Conservation (phyloP, 2,113 vertebrate genomes). For the Epinephelus fuscoguttatus region DNA sequence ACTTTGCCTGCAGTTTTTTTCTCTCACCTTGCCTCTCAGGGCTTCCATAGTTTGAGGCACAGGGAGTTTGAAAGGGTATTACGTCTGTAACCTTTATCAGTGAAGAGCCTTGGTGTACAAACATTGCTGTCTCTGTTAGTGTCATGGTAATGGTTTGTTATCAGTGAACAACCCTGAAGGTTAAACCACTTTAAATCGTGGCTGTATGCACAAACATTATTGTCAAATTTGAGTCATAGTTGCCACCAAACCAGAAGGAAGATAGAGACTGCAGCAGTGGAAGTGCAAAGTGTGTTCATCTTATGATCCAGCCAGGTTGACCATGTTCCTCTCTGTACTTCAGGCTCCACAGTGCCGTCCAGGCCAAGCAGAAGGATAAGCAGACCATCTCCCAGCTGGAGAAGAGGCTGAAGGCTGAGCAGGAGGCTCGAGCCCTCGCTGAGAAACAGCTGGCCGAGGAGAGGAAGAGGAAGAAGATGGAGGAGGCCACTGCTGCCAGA, state of each 20-base stretch:
- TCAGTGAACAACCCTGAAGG: slow-evolving; percentile 4
- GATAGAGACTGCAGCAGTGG: neutral
- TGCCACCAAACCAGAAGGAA: neutral
- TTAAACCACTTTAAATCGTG: neutral
- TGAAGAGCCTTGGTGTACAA: slow-evolving; percentile 1
- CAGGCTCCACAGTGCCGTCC: slow-evolving; percentile 96
- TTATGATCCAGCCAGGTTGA: neutral
- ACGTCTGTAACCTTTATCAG: neutral
- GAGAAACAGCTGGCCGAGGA: slow-evolving; percentile 98
- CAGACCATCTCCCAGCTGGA: slow-evolving; percentile 97
- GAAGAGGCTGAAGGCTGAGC: slow-evolving; percentile 97
- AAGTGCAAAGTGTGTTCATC: neutral
- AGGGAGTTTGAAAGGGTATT: neutral
- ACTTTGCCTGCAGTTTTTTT: too few species aligned
- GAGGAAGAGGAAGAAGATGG: slow-evolving; percentile 97
- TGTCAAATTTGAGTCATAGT: neutral
- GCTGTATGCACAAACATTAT: neutral
- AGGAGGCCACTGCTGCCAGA: slow-evolving; percentile 95
- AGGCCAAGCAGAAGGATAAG: slow-evolving; percentile 99
- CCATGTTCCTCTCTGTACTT: neutral
- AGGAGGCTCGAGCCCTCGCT: slow-evolving; percentile 92
- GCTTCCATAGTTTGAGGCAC: too few species aligned
- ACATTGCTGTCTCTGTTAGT: neutral
- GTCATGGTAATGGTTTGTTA: neutral
- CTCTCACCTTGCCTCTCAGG: too few species aligned